A percentile compares a stretch with the other conserved stretches of the same genome.
These are phyloP conservation scores for Calliopsis andreniformis DNA, from an alignment of 1,140 invertebrate species.

Conservation along the genomic window DNA sequence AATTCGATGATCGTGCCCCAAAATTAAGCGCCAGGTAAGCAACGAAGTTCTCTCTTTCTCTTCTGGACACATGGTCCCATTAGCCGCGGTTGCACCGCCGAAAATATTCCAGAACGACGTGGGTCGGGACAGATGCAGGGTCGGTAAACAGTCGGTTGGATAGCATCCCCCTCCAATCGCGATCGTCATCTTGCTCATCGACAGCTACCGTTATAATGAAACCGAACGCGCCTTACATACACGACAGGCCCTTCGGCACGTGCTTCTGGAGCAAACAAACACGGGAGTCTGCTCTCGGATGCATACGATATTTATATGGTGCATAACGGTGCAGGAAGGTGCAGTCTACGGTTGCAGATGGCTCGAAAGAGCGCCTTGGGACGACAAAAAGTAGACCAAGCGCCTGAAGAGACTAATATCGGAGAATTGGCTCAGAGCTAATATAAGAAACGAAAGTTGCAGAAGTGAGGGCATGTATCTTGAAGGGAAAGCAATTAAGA, in stretches of 20 bases:
- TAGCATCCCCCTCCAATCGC: slow-evolving; percentile 46
- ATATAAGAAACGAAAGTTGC: background rate
- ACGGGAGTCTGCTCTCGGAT: background rate
- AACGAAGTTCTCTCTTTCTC: slow-evolving; percentile 40
- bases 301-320: background rate
- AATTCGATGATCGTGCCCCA: slow-evolving; percentile 51
- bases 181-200: slow-evolving; percentile 60
- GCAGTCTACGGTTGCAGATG: slow-evolving; percentile 41
- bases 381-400: background rate
- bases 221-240: slow-evolving; percentile 39
- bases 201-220: slow-evolving; percentile 63
- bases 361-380: background rate
- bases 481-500: slow-evolving; percentile 26
- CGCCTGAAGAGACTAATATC: no score
- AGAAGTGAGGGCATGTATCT: no score
- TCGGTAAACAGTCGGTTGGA: slow-evolving; percentile 60
- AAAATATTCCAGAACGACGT: slow-evolving; percentile 58
- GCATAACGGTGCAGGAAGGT: slow-evolving; percentile 34
- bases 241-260: slow-evolving; percentile 47
- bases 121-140: slow-evolving; percentile 61
- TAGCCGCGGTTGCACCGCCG: slow-evolving; percentile 56
- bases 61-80: slow-evolving; percentile 67
- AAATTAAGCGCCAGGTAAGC: slow-evolving; percentile 67
- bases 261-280: slow-evolving; percentile 56
- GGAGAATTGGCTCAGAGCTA: no score